A percentile compares a stretch with the other conserved stretches of the same genome.
Evolutionary conservation across 1,140 invertebrate species (phyloP).

Genomic region (Andricus grossulariae): DNA sequence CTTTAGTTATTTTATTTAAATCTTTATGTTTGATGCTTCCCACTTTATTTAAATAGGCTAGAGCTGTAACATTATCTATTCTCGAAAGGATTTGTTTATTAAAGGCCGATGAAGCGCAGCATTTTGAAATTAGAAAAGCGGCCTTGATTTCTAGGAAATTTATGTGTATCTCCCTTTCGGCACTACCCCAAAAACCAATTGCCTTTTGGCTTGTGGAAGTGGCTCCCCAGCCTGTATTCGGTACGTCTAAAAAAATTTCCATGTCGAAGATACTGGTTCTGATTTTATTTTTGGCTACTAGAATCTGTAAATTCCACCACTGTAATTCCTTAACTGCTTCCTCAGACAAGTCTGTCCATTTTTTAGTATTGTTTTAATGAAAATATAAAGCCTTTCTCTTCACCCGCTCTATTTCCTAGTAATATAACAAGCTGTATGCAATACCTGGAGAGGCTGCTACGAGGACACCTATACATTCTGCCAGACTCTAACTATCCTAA

Average conservation of each 20-base stretch:
- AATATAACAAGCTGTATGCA: conserved; percentile 21
- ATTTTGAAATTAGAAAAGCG: conserved; percentile 31
- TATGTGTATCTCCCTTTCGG: conserved; percentile 38
- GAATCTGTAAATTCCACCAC: conserved; percentile 35
- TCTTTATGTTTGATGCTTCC: conserved; percentile 29
- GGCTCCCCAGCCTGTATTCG: conserved; percentile 39
- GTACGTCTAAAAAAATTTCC: conserved; percentile 42
- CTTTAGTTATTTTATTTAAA: conserved; percentile 41
- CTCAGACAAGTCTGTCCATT: too few species aligned
- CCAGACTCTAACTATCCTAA: conserved; percentile 19
- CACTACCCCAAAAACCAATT: conserved; percentile 50
- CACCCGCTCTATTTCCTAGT: neutral
- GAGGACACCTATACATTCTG: neutral
- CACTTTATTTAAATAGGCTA: conserved; percentile 43
- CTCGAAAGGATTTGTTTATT: conserved; percentile 39
- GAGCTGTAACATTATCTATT: too few species aligned
- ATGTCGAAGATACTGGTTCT: conserved; percentile 16
- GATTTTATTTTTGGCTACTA: conserved; percentile 20
- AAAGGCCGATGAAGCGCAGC: neutral
- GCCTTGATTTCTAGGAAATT: conserved; percentile 44
- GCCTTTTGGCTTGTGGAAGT: neutral
- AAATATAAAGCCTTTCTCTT: neutral
- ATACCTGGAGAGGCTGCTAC: too few species aligned
- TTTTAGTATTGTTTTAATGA: neutral
- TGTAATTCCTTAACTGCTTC: conserved; percentile 3